Evolutionary conservation across 1,140 invertebrate genomes (phyloP).

Genomic region (Mesaphorura yosii): DNA sequence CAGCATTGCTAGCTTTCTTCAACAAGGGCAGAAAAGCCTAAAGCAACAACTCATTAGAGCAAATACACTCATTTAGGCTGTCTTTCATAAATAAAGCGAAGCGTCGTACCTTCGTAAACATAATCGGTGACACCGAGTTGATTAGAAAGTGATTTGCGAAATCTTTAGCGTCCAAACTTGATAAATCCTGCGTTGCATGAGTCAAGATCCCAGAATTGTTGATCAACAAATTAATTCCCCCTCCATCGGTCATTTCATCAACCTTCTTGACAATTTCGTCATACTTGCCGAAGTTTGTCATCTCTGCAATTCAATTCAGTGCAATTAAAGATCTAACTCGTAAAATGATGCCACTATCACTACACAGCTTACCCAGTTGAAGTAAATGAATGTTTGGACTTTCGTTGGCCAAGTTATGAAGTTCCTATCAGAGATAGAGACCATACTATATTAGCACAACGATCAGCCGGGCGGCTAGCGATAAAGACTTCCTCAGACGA

Average conservation of each 20-base stretch:
- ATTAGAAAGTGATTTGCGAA: slow-evolving; percentile 55
- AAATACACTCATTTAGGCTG: no score
- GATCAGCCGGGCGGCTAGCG: no score
- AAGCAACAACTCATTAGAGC: slow-evolving; percentile 32
- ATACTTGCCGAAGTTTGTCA: no score
- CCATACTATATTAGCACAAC: no score
- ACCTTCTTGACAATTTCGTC: slow-evolving; percentile 47
- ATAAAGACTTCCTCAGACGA: neutral
- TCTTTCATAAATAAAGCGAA: no score
- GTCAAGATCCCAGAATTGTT: slow-evolving; percentile 65
- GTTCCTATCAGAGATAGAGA: no score
- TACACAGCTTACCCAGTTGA: slow-evolving; percentile 24
- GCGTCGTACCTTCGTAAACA: slow-evolving; percentile 63
- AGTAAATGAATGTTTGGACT: slow-evolving; percentile 15
- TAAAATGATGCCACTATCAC: no score
- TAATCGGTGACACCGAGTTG: slow-evolving; percentile 69
- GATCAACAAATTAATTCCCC: slow-evolving; percentile 42
- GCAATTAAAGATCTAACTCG: no score
- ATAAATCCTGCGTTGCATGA: slow-evolving; percentile 58
- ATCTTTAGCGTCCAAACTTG: slow-evolving; percentile 54
- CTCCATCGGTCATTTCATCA: slow-evolving; percentile 14
- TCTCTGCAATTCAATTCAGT: no score
- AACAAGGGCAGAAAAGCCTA: slow-evolving; percentile 58
- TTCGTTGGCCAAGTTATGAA: slow-evolving; percentile 10
- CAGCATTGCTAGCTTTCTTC: slow-evolving; percentile 46